Evolutionary conservation across 2,113 vertebrate species (phyloP).

Genomic region (Colius striatus): DNA sequence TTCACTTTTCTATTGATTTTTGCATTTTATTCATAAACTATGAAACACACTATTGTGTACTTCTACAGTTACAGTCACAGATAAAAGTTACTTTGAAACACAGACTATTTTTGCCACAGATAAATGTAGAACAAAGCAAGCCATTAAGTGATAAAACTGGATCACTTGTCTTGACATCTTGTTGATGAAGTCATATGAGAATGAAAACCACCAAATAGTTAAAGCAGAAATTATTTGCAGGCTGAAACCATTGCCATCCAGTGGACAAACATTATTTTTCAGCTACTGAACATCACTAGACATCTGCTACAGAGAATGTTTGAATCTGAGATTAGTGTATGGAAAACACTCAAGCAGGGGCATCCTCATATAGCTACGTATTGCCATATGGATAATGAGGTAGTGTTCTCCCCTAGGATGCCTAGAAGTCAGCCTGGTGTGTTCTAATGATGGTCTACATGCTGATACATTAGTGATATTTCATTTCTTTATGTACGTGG

Average conservation of each 20-base stretch:
- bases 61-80: not conserved
- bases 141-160: not conserved
- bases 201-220: not conserved
- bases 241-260: not conserved
- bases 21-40: not conserved
- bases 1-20: not conserved
- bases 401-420: not conserved
- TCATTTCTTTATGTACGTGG: fast-evolving
- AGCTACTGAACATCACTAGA: not conserved
- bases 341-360: not conserved
- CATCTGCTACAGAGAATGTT: not conserved
- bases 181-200: not conserved
- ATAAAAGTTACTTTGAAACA: not conserved
- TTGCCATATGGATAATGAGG: not conserved
- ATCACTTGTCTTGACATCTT: not conserved
- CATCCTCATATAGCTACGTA: not conserved
- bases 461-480: not conserved
- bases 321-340: not conserved
- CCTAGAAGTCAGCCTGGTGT: not conserved
- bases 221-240: not conserved
- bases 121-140: not conserved
- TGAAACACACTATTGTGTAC: fast-evolving
- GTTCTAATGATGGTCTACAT: not conserved
- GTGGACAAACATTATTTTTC: not conserved
- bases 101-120: not conserved